phyloP scores from a whole-genome alignment of 2,113 vertebrate species.

The Charina bottae region DNA sequence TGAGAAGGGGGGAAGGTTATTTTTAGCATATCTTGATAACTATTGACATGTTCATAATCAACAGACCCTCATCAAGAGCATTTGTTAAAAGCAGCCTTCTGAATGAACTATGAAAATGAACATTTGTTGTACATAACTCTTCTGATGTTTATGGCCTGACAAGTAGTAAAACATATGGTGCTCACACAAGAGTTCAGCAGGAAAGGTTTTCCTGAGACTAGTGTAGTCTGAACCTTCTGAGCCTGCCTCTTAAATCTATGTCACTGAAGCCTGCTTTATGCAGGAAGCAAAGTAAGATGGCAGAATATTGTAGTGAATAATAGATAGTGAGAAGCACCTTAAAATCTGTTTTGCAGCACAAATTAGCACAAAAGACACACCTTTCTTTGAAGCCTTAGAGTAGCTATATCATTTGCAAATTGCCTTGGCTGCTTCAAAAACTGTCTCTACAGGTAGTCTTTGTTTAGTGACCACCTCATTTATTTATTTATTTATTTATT shows the following conservation, averaged over 20 bases:
- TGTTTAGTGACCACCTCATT: not conserved
- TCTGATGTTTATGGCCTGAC: not conserved
- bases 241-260: constrained; percentile 25
- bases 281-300: not conserved
- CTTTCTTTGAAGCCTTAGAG: not conserved
- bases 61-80: not conserved
- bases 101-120: not conserved
- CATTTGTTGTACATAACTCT: not conserved
- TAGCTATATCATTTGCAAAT: not conserved
- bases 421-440: not conserved
- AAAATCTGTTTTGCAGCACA: not conserved
- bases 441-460: not conserved
- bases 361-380: not conserved
- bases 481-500: not conserved
- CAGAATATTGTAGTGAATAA: not conserved
- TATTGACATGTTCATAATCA: constrained; percentile 15
- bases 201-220: not conserved
- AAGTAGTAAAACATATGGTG: constrained; percentile 21
- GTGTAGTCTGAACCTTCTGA: constrained; percentile 8
- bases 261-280: constrained; percentile 10
- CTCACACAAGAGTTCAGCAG: not conserved
- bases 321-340: not conserved
- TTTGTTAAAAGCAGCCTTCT: constrained; percentile 17
- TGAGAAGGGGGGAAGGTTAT: no score
- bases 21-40: constrained; percentile 1